phyloP scores from a whole-genome alignment of 1,140 invertebrate species.

The Drosophila murphyi region DNA sequence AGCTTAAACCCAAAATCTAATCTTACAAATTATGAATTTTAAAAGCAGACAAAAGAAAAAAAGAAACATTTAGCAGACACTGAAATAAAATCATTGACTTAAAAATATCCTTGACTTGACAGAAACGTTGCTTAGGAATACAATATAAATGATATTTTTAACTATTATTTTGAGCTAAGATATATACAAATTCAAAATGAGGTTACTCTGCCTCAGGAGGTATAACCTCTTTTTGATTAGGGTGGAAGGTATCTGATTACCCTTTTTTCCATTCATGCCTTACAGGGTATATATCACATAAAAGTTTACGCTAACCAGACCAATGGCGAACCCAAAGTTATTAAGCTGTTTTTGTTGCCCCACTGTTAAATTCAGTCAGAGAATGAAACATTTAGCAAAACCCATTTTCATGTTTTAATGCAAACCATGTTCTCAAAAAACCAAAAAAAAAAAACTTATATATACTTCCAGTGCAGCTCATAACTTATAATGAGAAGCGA shows the following conservation, averaged over 20 bases:
- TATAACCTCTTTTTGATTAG: no score
- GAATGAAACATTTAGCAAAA: constrained; percentile 36
- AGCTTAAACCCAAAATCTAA: constrained; percentile 26
- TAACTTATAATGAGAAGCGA: constrained; percentile 44
- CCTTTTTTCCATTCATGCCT: background rate
- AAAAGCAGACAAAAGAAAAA: constrained; percentile 11
- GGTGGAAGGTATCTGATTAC: background rate
- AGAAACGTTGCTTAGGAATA: no score
- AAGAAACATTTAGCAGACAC: background rate
- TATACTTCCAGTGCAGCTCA: constrained; percentile 33
- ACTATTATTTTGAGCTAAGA: no score
- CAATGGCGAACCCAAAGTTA: constrained; percentile 35
- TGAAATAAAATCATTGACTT: no score
- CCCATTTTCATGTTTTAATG: constrained; percentile 10
- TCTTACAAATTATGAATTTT: constrained; percentile 51
- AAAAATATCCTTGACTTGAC: background rate
- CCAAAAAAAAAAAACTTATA: constrained; percentile 22
- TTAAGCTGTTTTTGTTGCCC: constrained; percentile 19
- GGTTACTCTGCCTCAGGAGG: no score
- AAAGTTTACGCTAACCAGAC: constrained; percentile 6
- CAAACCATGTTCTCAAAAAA: background rate
- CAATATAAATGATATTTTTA: no score
- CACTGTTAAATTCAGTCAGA: constrained; percentile 3
- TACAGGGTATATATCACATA: background rate
- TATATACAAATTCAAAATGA: no score